Evolutionary conservation across 2,113 vertebrate genomes (phyloP), one percentile per base, ranked within the genome.

Genomic region (Danio rerio): DNA sequence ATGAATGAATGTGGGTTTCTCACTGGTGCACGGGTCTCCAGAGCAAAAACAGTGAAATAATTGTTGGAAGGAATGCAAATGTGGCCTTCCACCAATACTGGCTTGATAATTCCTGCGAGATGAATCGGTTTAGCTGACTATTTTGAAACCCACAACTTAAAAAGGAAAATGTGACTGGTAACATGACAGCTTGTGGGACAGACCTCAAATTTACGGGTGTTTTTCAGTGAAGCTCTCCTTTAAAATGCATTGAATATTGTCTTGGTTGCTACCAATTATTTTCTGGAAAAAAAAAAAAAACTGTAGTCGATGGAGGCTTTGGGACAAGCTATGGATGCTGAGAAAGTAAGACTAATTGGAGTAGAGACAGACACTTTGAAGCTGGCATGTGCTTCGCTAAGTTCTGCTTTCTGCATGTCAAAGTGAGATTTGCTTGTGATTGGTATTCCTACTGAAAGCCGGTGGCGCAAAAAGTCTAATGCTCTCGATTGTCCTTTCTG

Each of bases 41-140:
- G 74, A 68, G 72, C 45, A n/a, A 21, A 31, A 78, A 50, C 58
- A 80, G 56, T n/a, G 20, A 66, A 42, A 69, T 76, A 70, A 75
- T 56, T 85, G 59, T 80, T 75, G 76, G 65, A 63, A 80, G 75
- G 59, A 63, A 84, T 86, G 82, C 69, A 73, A 81, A 81, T 65
- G 40, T 7, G 15, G 12, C 58, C 75, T 69, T 72, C 74, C 50
- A 47, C 8, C 15, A 42, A 40, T 6, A 16, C 65, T 68, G 66
- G 66, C 45, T 47, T 9, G 5, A 21, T 55, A 1, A 31, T 66
- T 75, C 31, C n/a, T 42, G 13, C 65, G 49, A 78, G 40, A 59
- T 16, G 20, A 74, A 40, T 66, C 80, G 16, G n/a, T 66, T 42
- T 45, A 21, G 59, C 43, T 52, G 62, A 75, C 49, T 71, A 40